Conservation (phyloP, 1,140 invertebrate genomes). For the Drosophila lacertosa region DNA sequence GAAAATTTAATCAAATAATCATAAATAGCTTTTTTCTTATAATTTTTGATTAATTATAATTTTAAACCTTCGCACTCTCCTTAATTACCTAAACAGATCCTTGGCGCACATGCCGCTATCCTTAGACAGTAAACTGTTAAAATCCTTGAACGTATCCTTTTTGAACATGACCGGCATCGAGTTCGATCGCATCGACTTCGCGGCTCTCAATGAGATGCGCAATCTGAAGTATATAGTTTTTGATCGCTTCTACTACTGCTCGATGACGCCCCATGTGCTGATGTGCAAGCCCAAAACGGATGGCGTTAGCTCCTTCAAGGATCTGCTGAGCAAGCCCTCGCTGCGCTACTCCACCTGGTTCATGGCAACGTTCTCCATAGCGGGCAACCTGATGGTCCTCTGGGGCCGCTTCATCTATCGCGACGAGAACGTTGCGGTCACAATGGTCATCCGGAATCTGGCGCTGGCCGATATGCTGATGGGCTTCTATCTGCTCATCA, state of each 20-base stretch:
- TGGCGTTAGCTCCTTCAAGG: conserved; percentile 88
- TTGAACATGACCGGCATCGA: conserved; percentile 86
- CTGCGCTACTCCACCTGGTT: conserved; percentile 89
- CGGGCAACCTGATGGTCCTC: conserved; percentile 89
- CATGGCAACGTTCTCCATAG: conserved; percentile 88
- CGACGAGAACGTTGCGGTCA: conserved; percentile 87
- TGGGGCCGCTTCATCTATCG: conserved; percentile 87
- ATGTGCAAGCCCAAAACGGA: conserved; percentile 88
- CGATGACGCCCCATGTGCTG: conserved; percentile 86
- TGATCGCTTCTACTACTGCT: conserved; percentile 89
- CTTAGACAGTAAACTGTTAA: conserved; percentile 56
- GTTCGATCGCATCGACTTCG: conserved; percentile 85
- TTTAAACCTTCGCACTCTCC: too few species aligned
- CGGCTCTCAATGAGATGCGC: conserved; percentile 85
- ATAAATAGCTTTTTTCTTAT: too few species aligned
- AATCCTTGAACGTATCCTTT: conserved; percentile 71
- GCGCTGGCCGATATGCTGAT: conserved; percentile 92
- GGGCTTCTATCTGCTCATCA: conserved; percentile 90
- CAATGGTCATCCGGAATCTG: conserved; percentile 89
- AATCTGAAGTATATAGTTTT: conserved; percentile 88
- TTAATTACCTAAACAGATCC: conserved; percentile 43
- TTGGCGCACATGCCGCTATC: conserved; percentile 65
- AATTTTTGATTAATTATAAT: too few species aligned
- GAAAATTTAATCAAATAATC: background rate
- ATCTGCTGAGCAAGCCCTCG: conserved; percentile 87